A percentile compares a stretch with the other conserved stretches of the same genome.
These are phyloP conservation scores for Anas platyrhynchos DNA, from an alignment of 2,113 vertebrate genomes.

Conservation along the genomic window DNA sequence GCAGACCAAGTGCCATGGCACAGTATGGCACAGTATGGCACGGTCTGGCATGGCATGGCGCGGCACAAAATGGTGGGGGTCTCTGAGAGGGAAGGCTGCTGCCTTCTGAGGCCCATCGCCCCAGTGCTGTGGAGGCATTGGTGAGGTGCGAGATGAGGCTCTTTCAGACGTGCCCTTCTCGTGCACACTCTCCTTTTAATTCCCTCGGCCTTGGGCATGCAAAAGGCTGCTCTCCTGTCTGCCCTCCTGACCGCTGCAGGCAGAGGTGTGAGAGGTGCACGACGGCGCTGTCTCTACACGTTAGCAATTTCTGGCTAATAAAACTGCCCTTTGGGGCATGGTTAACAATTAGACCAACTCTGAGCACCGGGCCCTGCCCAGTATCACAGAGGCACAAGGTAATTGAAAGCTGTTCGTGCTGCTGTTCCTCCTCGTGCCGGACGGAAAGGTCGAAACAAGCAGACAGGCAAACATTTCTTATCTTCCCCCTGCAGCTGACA, in stretches of 20 bases:
- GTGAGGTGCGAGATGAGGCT: neutral
- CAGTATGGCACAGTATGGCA: no score
- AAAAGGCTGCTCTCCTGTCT: neutral
- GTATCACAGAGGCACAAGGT: neutral
- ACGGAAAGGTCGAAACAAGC: neutral
- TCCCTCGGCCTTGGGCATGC: neutral
- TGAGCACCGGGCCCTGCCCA: neutral
- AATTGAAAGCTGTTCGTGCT: neutral
- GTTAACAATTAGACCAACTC: neutral
- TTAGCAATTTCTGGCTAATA: neutral
- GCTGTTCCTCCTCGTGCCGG: neutral
- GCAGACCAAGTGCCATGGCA: accelerated
- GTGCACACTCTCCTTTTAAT: neutral
- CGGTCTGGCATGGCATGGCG: no score
- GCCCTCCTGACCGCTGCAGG: neutral
- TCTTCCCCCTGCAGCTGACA: neutral
- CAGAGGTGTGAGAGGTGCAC: neutral
- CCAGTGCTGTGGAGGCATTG: neutral
- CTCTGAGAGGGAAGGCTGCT: neutral
- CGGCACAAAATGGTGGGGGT: no score
- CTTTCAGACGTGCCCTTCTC: neutral
- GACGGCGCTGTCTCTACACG: accelerated
- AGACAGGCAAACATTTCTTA: neutral
- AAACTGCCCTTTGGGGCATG: neutral
- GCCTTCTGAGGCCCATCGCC: neutral